Percentiles rank a stretch among this genome's conserved stretches.
Evolutionary conservation across 2,113 vertebrate genomes (phyloP).

Genomic region (Pionites leucogaster): DNA sequence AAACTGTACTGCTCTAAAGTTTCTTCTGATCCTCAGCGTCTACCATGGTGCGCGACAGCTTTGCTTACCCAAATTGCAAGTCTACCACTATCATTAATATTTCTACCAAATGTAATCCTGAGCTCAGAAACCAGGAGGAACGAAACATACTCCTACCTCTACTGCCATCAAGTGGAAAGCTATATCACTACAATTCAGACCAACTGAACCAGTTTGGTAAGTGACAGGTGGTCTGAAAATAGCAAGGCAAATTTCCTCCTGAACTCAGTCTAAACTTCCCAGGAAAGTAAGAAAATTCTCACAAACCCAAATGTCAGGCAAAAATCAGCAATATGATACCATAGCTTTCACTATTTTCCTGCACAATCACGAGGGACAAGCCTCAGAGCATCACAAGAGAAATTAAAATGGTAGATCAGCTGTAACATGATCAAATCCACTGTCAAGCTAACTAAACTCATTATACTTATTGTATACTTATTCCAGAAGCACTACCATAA

Average conservation of each 20-base stretch:
- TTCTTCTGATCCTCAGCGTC: background rate
- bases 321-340: background rate
- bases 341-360: background rate
- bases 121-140: background rate
- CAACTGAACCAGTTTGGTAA: background rate
- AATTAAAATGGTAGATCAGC: background rate
- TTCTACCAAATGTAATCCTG: background rate
- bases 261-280: background rate
- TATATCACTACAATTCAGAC: background rate
- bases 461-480: background rate
- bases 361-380: background rate
- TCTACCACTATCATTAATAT: background rate
- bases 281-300: background rate
- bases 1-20: background rate
- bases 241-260: background rate
- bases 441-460: background rate
- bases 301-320: background rate
- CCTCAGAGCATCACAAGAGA: background rate
- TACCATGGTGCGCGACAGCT: background rate
- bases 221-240: background rate
- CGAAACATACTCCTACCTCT: constrained; percentile 6
- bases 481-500: background rate
- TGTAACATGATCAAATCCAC: background rate
- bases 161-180: constrained; percentile 57
- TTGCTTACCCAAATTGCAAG: fast-evolving